Evolutionary conservation across 2,888 invertebrate species (phyloP), one percentile per base, ranked within the genome.

Genomic region (Rhamnusium bicolor): DNA sequence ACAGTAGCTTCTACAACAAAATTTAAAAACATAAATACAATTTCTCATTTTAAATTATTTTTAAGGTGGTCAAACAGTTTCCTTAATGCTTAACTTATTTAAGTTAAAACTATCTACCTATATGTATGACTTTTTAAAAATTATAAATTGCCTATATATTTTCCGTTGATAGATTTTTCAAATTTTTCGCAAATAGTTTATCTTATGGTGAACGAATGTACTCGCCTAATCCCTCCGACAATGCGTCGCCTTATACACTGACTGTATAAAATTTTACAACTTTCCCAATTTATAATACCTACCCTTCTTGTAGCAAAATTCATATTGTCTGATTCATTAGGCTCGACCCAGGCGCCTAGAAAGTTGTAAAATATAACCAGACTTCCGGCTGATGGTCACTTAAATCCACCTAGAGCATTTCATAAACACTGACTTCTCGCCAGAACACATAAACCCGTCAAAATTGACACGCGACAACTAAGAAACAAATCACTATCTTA

Each of bases 331-430:
- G n/a, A n/a, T n/a, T n/a, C n/a, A n/a, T n/a, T n/a, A 10, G 8
- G 8, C 46, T 5, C 2, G 24, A n/a, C 46, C 5, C 8, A 71
- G 75, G 75, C 75, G 75, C 75, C 75, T 62, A 67, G 40, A 68
- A 71, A 56, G 73, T 76, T 76, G 75, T 76, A 75, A 75, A 76
- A 67, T 71, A 58, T n/a, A 7, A 12, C 21, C 58, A 29, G 58
- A 32, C 58, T 29, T 58, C 58, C 58, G 58, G 58, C 16, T 58
- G 14, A 16, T 58, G 54, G 54, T 54, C 24, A 54, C 21, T 21
- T 2, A 10, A 51, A 51, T 19, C 51, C 2, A 18, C 19, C 51
- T 16, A 16, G 3, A 18, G 27, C 16, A 10, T 58, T 58, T 27
- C 58, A n/a, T 27, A 58, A 27, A 8, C 8, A 32, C 10, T 29